Conservation (phyloP, 1,140 invertebrate species). For the Bathynomus jamesi region DNA sequence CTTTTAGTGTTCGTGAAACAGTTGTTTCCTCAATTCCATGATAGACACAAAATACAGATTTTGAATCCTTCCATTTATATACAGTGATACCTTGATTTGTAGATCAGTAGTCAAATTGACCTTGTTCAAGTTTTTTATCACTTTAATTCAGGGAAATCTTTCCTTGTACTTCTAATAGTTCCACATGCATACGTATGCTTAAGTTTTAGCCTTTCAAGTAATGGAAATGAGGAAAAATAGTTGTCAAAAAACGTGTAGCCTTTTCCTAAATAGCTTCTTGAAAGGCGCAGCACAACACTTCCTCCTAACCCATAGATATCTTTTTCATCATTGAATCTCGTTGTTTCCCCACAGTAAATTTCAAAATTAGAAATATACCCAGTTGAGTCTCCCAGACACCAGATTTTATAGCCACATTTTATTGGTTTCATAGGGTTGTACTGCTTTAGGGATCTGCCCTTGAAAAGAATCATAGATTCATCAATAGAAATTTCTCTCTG, state of each 20-base stretch:
- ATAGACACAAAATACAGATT: constrained; percentile 8
- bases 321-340: constrained; percentile 37
- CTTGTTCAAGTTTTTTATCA: constrained; percentile 27
- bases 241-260: constrained; percentile 44
- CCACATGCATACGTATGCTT: constrained; percentile 42
- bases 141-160: constrained; percentile 22
- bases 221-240: constrained; percentile 42
- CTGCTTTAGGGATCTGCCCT: constrained; percentile 41
- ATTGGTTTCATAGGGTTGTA: constrained; percentile 47
- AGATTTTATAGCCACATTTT: constrained; percentile 46
- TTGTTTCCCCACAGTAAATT: constrained; percentile 45
- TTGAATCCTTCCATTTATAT: constrained; percentile 14
- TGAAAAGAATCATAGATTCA: constrained; percentile 40
- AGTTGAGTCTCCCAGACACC: constrained; percentile 38
- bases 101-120: constrained; percentile 27
- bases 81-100: constrained; percentile 8
- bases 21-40: constrained; percentile 1
- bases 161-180: constrained; percentile 41
- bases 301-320: constrained; percentile 39
- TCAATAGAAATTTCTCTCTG: constrained; percentile 29
- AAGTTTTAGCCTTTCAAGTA: constrained; percentile 41
- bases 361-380: constrained; percentile 45
- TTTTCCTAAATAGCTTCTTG: constrained; percentile 36
- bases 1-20: constrained; percentile 21
- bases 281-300: constrained; percentile 41